Evolutionary conservation across 2,797 vertebrate species (phyloP), one percentile per base, ranked within the genome.

Genomic region (Hybognathus amarus): DNA sequence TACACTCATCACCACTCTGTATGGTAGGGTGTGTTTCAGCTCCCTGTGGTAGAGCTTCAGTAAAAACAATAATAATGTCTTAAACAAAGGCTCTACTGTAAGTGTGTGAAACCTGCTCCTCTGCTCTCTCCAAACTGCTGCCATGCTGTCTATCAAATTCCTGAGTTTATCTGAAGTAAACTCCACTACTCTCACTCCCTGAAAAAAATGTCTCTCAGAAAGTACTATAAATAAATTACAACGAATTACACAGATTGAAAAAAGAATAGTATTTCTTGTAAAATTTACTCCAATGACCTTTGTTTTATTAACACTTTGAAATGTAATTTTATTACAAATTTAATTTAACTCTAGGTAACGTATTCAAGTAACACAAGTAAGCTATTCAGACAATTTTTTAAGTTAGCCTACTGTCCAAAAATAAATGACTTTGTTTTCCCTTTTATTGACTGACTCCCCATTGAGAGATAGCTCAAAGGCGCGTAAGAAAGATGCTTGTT

Each of bases 61-160:
- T 78, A 81, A 87, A 85, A 89, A 90, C 85, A 87, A 90, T 88
- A 88, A 87, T 87, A 88, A 84, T 50, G 76, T 79, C 83, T 85
- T 83, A 88, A 89, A 91, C 90, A 90, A 90, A 89, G 89, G 70
- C 68, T 80, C 77, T 83, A 88, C 83, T 91, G 89, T 90, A 79
- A 61, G 45, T 42, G 45, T 77, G 83, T 83, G 70, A 89, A 90
- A 89, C 87, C 87, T 73, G 86, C 83, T 79, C 85, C 76, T 61
- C 70, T 61, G 79, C 76, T 59, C 70, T 85, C 83, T 81, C 27
- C 71, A 69, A 88, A 87, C 64, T 27, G 18, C 69, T 82, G 82
- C 83, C 66, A 77, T 66, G 66, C 69, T 81, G 83, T 84, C 79
- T 67, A 64, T 85, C 75, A 86, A 87, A 77, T 78, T 70, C 80